Evolutionary conservation across 1,140 invertebrate species (phyloP).

Genomic region (Neuroterus valhalla): DNA sequence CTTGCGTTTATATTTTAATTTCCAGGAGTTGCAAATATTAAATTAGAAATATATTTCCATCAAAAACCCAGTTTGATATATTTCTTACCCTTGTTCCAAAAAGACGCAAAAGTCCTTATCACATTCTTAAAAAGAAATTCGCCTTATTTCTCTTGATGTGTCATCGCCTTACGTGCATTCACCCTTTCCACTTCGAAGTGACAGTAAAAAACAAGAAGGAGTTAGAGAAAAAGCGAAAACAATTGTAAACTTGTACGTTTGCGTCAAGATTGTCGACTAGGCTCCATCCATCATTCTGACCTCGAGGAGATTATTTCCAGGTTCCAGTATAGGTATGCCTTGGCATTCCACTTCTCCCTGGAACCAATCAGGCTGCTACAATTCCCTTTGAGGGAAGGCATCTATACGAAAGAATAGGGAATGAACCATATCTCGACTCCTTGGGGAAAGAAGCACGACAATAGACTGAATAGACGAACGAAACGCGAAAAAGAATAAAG

Average conservation of each 20-base stretch:
- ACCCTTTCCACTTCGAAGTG: neutral
- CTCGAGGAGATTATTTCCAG: slow-evolving; percentile 9
- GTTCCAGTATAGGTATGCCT: neutral
- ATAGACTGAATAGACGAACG: neutral
- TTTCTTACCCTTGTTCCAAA: no score
- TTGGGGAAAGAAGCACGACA: neutral
- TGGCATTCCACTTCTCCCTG: slow-evolving; percentile 22
- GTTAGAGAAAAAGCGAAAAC: neutral
- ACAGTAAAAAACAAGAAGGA: neutral
- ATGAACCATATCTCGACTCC: slow-evolving; percentile 1
- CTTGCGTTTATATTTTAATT: no score
- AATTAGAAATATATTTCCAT: no score
- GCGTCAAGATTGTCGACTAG: slow-evolving; percentile 23
- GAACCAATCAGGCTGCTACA: slow-evolving; percentile 26
- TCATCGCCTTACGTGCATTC: no score
- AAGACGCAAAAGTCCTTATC: no score
- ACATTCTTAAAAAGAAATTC: no score
- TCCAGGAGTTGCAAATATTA: no score
- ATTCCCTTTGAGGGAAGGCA: slow-evolving; percentile 5
- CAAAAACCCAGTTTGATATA: no score
- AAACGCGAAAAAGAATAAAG: neutral
- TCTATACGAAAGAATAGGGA: slow-evolving; percentile 9
- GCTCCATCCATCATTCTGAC: slow-evolving; percentile 18
- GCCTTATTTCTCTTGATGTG: no score
- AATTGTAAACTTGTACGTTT: slow-evolving; percentile 22